These are phyloP conservation scores for Pogonognathellus flavescens DNA, from an alignment of 1,140 invertebrate species.

Conservation along the genomic window DNA sequence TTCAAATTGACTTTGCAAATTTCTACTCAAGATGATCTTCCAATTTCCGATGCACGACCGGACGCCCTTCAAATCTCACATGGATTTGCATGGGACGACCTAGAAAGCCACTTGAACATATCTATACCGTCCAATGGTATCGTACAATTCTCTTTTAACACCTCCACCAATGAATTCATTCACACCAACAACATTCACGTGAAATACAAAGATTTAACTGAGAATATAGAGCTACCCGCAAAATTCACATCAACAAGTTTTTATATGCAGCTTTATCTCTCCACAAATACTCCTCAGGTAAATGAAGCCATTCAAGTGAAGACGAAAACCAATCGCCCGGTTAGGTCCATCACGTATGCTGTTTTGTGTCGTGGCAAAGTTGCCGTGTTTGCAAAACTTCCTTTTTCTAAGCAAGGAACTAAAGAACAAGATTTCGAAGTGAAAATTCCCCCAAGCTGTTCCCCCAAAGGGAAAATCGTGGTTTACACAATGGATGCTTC, in stretches of 20 bases:
- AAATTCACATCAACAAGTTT: constrained; percentile 65
- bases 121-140: constrained; percentile 79
- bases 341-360: constrained; percentile 84
- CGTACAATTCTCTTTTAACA: constrained; percentile 78
- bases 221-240: constrained; percentile 36
- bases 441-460: neutral
- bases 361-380: constrained; percentile 89
- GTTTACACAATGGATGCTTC: constrained; percentile 5
- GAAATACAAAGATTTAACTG: constrained; percentile 54
- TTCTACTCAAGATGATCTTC: too few relatives aligned
- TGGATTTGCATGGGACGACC: too few relatives aligned
- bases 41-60: too few relatives aligned
- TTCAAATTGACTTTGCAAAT: too few relatives aligned
- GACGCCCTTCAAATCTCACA: too few relatives aligned
- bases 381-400: neutral
- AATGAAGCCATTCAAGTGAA: constrained; percentile 74
- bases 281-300: constrained; percentile 76
- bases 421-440: constrained; percentile 14
- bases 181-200: constrained; percentile 76
- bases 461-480: constrained; percentile 20
- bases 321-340: constrained; percentile 83
- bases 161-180: constrained; percentile 74
- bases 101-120: too few relatives aligned
- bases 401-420: too few relatives aligned
- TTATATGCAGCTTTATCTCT: too few relatives aligned